These are phyloP conservation scores for Leucoptera coffeella DNA, from an alignment of 2,888 invertebrate species.

Conservation along the genomic window DNA sequence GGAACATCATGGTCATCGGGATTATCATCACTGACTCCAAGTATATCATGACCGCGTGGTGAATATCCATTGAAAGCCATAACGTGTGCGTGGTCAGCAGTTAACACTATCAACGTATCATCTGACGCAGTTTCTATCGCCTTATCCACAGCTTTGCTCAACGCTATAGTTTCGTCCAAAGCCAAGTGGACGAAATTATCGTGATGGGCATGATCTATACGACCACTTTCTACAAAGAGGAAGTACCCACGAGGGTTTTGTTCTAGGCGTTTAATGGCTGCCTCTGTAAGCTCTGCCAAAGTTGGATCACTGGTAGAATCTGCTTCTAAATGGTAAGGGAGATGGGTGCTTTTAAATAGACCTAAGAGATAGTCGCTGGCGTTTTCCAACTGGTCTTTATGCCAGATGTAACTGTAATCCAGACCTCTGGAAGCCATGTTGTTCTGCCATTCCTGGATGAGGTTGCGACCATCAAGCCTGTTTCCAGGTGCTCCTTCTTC, in stretches of 20 bases:
- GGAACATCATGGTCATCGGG: slow-evolving; percentile 28
- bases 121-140: slow-evolving; percentile 51
- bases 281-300: slow-evolving; percentile 42
- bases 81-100: slow-evolving; percentile 70
- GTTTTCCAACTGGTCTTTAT: slow-evolving; percentile 36
- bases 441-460: slow-evolving; percentile 50
- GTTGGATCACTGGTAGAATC: slow-evolving; percentile 47
- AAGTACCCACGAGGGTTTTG: slow-evolving; percentile 65
- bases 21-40: slow-evolving; percentile 16
- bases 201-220: slow-evolving; percentile 67
- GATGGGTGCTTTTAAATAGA: slow-evolving; percentile 46
- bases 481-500: slow-evolving; percentile 27
- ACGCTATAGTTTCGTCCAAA: slow-evolving; percentile 61
- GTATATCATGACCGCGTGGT: slow-evolving; percentile 26
- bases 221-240: slow-evolving; percentile 67
- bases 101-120: slow-evolving; percentile 71
- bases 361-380: slow-evolving; percentile 55
- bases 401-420: slow-evolving; percentile 32
- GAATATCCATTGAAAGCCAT: slow-evolving; percentile 65
- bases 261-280: slow-evolving; percentile 63
- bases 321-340: slow-evolving; percentile 55
- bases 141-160: slow-evolving; percentile 50
- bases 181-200: slow-evolving; percentile 49
- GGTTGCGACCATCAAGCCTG: slow-evolving; percentile 45
- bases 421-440: slow-evolving; percentile 10